phyloP scores from a whole-genome alignment of 1,140 invertebrate species.

The Wasmannia auropunctata region DNA sequence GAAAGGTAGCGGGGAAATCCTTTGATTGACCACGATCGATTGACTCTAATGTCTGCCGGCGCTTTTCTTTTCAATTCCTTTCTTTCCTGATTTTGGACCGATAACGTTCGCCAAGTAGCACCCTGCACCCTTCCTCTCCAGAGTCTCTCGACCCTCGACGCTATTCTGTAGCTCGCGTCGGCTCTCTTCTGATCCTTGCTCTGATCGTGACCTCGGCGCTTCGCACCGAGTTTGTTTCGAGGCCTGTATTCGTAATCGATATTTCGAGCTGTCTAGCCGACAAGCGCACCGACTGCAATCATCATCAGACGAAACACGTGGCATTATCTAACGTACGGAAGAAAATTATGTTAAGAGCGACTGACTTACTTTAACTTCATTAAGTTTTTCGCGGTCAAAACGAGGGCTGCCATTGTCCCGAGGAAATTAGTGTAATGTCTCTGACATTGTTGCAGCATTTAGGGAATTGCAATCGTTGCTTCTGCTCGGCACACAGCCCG shows the following conservation, averaged over 20 bases:
- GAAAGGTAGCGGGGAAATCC: constrained; percentile 12
- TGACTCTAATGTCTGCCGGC: neutral
- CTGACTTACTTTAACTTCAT: neutral
- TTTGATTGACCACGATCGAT: constrained; percentile 40
- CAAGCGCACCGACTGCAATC: constrained; percentile 28
- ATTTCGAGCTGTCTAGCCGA: neutral
- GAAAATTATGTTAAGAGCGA: constrained; percentile 10
- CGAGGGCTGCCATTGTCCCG: neutral
- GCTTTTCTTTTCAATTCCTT: constrained; percentile 16
- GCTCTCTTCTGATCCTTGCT: constrained; percentile 77
- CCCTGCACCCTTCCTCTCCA: constrained; percentile 46
- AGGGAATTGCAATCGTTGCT: constrained; percentile 50
- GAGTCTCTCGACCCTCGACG: constrained; percentile 53
- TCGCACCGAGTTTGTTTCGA: constrained; percentile 48
- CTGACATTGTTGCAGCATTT: constrained; percentile 13
- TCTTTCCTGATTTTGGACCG: constrained; percentile 12
- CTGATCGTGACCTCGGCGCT: constrained; percentile 62
- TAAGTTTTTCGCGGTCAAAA: constrained; percentile 12
- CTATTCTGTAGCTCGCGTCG: constrained; percentile 59
- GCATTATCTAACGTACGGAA: neutral
- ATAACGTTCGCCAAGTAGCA: neutral
- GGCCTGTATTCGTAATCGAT: constrained; percentile 56
- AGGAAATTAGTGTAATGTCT: constrained; percentile 15
- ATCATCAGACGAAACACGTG: neutral
- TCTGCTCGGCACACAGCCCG: neutral